Evolutionary conservation across 2,888 invertebrate genomes (phyloP), one percentile per base, ranked within the genome.

Genomic region (Gnatocerus cornutus): DNA sequence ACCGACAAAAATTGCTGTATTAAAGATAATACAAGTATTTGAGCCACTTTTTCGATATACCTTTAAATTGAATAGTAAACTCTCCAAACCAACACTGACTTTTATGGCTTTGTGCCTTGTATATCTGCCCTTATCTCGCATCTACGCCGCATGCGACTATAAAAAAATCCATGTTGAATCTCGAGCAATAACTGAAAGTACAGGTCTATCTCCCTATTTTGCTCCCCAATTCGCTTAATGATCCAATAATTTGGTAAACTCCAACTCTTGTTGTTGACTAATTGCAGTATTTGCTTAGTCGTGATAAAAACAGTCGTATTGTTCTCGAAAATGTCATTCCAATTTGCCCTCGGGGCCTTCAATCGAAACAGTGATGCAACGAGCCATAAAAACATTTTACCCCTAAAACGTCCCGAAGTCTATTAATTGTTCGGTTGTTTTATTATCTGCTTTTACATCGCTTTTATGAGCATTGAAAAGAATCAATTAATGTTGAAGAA

Each of bases 401-500:
- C 56, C 37, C 41, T 53, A 9, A 53, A 58, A 52, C 21, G 39
- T 39, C 50, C 29, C 41, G 52, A 63, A 63, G 63, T 52, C 52
- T 39, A 53, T 63, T 63, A 63, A 63, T 63, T 53, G 63, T 43
- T 53, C 45, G 52, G 30, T 21, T 63, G 63, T 29, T 63, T 63
- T 62, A 62, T 50, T 50, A 46, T 30, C 45, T 9, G 29, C 30
- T 53, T 50, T 53, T 33, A 53, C 37, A 53, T 16, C 37, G 43
- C 27, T 62, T 62, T 62, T 63, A 63, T 53, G 63, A 43, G 9
- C 63, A 21, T 10, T 63, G 21, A 41, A 63, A 43, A 30, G 41
- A 63, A 43, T 63, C 63, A 63, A 63, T 63, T 63, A 63, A 53
- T 53, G 53, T 63, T 8, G 62, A 63, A 43, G 50, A 39, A 27